phyloP scores from a whole-genome alignment of 2,888 invertebrate genomes.

The Octonoba sinensis region DNA sequence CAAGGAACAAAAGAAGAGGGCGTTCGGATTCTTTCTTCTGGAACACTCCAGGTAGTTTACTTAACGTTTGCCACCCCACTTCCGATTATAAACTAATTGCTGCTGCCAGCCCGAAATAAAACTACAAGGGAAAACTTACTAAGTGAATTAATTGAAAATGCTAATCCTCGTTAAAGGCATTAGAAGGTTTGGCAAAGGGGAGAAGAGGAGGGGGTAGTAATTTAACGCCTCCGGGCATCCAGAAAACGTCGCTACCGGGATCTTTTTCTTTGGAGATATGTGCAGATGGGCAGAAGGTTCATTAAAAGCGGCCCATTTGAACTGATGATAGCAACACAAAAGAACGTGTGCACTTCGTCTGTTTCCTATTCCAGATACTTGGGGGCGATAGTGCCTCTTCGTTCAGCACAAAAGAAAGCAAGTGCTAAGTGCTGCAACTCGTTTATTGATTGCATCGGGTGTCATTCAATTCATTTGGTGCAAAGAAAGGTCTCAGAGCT shows the following conservation, averaged over 20 bases:
- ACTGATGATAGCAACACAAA: conserved; percentile 15
- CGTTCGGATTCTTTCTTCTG: conserved; percentile 12
- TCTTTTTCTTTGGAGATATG: conserved; percentile 22
- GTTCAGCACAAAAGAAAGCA: no score
- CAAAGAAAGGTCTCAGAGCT: no score
- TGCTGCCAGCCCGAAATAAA: conserved; percentile 22
- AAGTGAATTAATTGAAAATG: conserved; percentile 53
- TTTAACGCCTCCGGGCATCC: conserved; percentile 19
- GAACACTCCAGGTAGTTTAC: conserved; percentile 23
- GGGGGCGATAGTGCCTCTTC: background rate
- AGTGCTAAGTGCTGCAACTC: no score
- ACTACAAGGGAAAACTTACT: conserved; percentile 22
- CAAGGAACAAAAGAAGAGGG: conserved; percentile 14
- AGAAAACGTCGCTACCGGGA: conserved; percentile 21
- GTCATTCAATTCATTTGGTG: no score
- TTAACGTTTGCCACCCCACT: conserved; percentile 27
- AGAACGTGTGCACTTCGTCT: background rate
- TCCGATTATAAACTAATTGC: conserved; percentile 40
- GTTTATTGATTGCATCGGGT: no score
- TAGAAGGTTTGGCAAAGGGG: conserved; percentile 1
- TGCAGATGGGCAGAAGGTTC: conserved; percentile 31
- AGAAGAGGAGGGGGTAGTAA: background rate
- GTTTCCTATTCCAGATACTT: no score
- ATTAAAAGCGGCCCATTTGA: conserved; percentile 37
- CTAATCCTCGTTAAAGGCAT: conserved; percentile 46